Evolutionary conservation across 2,797 vertebrate genomes (phyloP).

Genomic region (Threskiornis aethiopicus): DNA sequence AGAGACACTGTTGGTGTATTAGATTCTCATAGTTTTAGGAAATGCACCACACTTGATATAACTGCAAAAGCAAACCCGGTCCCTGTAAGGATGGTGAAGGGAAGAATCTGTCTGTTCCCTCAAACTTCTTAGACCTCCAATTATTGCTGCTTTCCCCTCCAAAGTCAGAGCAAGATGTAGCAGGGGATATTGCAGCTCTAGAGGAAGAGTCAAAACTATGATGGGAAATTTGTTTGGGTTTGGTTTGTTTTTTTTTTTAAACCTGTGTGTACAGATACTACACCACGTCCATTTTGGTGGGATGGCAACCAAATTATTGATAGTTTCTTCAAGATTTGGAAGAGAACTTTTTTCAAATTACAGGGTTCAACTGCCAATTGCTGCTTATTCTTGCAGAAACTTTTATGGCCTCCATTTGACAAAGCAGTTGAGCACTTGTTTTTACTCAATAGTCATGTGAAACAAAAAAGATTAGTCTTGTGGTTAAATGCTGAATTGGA

Average conservation of each 20-base stretch:
- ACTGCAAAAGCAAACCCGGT: neutral
- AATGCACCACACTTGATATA: neutral
- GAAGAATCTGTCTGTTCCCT: neutral
- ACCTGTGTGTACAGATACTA: neutral
- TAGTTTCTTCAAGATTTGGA: neutral
- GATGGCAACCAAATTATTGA: neutral
- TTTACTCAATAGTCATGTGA: neutral
- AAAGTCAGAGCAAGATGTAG: neutral
- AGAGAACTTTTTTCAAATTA: neutral
- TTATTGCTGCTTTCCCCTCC: neutral
- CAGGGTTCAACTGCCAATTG: neutral
- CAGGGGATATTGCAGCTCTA: neutral
- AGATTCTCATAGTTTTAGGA: neutral
- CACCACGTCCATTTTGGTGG: neutral
- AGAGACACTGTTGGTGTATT: neutral
- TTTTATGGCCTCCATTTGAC: neutral
- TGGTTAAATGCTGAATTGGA: neutral
- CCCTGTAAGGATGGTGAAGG: neutral
- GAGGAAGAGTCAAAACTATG: neutral
- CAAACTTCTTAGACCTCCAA: neutral
- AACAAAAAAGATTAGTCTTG: slow-evolving; percentile 15
- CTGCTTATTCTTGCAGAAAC: neutral
- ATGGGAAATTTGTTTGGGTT: neutral
- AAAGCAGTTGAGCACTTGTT: neutral
- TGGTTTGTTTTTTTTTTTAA: neutral